Evolutionary conservation across 2,797 vertebrate species (phyloP).

Genomic region (Enteromius argenteus): DNA sequence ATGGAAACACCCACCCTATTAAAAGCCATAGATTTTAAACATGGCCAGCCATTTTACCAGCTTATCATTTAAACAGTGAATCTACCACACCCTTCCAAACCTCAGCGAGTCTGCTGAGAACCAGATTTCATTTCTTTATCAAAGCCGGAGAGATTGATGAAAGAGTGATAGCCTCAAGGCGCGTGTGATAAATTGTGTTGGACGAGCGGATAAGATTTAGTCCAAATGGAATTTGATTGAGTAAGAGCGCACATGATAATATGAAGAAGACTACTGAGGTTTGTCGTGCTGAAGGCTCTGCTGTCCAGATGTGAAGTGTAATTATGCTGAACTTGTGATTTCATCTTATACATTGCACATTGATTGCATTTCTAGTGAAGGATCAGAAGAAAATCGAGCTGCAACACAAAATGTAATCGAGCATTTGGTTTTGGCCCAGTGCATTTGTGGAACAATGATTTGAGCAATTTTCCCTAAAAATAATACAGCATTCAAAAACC

Average conservation of each 20-base stretch:
- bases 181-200: not conserved
- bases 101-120: not conserved
- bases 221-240: conserved; percentile 19
- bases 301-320: conserved; percentile 37
- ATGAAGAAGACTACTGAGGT: not conserved
- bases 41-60: conserved; percentile 59
- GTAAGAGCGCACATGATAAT: not conserved
- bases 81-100: conserved; percentile 57
- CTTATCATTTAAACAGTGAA: conserved; percentile 54
- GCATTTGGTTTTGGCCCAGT: conserved; percentile 21
- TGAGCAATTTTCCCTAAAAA: not conserved
- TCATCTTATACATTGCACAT: conserved; percentile 38
- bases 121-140: conserved; percentile 30
- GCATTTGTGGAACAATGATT: not conserved
- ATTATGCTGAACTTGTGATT: conserved; percentile 62
- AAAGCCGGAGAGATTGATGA: conserved; percentile 35
- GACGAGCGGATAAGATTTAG: conserved; percentile 26
- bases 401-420: not conserved
- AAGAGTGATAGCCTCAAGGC: conserved; percentile 3
- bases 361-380: not conserved
- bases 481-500: not conserved
- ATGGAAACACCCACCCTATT: conserved; percentile 69
- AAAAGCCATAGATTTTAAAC: conserved; percentile 69
- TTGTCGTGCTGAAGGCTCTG: conserved; percentile 12
- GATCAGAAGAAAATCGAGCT: conserved; percentile 17